Conservation (phyloP, 2,113 vertebrate species). For the Catagonus wagneri region DNA sequence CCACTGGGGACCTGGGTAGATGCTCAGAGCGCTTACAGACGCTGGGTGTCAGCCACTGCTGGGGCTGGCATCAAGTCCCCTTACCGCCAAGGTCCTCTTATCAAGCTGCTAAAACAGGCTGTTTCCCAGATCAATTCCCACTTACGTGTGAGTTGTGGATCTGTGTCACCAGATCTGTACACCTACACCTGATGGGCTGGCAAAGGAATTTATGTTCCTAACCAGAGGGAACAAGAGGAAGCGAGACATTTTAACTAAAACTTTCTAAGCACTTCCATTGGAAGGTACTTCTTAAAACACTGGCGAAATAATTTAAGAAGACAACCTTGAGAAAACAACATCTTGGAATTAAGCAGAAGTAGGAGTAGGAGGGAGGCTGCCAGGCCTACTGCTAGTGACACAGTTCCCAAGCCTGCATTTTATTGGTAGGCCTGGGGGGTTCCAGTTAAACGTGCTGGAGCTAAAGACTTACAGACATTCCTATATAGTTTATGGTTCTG, state of each 20-base stretch:
- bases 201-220: not conserved
- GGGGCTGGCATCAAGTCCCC: not conserved
- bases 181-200: not conserved
- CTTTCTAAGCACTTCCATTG: accelerated
- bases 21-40: not conserved
- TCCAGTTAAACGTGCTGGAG: not conserved
- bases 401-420: not conserved
- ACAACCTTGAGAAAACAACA: not conserved
- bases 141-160: not conserved
- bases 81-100: not conserved
- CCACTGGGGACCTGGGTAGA: not conserved
- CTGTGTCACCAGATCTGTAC: not conserved
- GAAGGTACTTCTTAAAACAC: not conserved
- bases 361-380: not conserved
- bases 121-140: not conserved
- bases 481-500: conserved; percentile 17
- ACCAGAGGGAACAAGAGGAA: not conserved
- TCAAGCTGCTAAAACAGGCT: not conserved
- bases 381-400: not conserved
- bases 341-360: conserved; percentile 65
- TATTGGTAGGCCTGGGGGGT: not conserved
- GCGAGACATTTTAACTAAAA: conserved; percentile 38
- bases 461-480: not conserved
- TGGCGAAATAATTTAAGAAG: not conserved
- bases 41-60: not conserved